These are phyloP conservation scores for Conus canariensis DNA, from an alignment of 2,888 invertebrate genomes.

Conservation along the genomic window DNA sequence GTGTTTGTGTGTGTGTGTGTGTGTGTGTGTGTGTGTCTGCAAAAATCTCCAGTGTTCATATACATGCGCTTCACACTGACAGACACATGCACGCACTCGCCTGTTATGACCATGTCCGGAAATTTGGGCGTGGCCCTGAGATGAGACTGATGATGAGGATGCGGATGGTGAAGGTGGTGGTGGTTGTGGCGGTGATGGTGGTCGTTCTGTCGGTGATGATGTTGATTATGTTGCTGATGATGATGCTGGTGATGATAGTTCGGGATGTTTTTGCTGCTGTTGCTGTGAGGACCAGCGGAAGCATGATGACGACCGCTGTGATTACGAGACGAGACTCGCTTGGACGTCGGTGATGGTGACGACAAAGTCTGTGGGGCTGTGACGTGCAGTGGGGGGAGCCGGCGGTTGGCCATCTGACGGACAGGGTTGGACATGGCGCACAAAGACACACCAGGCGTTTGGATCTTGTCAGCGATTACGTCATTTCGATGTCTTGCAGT, in stretches of 20 bases:
- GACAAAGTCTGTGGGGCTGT: slow-evolving; percentile 41
- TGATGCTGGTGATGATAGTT: neutral
- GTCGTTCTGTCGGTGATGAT: neutral
- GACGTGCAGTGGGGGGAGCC: slow-evolving; percentile 67
- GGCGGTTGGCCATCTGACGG: slow-evolving; percentile 65
- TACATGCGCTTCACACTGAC: neutral
- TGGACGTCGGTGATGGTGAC: neutral
- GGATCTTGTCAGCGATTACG: neutral
- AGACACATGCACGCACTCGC: slow-evolving; percentile 21
- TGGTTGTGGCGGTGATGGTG: neutral
- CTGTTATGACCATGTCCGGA: slow-evolving; percentile 52
- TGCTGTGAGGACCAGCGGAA: neutral
- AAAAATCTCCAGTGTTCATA: neutral
- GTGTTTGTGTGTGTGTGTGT: too few species aligned
- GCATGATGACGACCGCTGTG: neutral
- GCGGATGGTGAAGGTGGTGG: neutral
- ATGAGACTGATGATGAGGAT: neutral
- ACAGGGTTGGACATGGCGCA: slow-evolving; percentile 61
- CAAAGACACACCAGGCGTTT: neutral
- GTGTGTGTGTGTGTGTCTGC: neutral
- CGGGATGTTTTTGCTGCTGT: neutral
- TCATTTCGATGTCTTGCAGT: neutral
- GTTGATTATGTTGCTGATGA: neutral
- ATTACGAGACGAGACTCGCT: neutral
- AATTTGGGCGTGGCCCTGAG: slow-evolving; percentile 14